A percentile compares a stretch with the other conserved stretches of the same genome.
Conservation (phyloP, 2,797 vertebrate genomes). For the Pipistrellus kuhlii region DNA sequence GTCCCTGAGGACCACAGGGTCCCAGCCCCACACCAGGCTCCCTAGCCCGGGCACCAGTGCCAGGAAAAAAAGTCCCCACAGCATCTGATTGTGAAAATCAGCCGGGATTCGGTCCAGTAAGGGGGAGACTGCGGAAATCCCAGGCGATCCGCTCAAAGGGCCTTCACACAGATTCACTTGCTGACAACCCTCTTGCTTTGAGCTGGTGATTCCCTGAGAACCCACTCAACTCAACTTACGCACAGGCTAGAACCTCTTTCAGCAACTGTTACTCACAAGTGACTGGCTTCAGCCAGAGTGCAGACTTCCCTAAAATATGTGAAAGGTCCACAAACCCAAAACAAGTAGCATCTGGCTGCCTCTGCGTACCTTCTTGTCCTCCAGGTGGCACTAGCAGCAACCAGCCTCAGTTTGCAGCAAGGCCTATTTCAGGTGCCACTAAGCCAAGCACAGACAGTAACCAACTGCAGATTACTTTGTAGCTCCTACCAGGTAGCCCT, state of each 20-base stretch:
- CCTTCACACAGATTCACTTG: neutral
- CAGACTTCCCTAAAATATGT: neutral
- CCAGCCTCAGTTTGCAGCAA: neutral
- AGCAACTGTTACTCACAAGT: neutral
- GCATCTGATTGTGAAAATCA: neutral
- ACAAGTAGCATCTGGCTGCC: neutral
- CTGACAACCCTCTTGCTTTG: neutral
- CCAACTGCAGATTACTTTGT: no score
- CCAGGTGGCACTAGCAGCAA: no score
- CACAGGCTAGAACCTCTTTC: neutral
- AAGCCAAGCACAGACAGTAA: neutral
- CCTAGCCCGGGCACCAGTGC: neutral
- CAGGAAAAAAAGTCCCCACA: neutral
- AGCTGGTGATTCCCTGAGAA: neutral
- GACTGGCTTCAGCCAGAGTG: neutral
- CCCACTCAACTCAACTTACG: neutral
- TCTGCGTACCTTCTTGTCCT: neutral
- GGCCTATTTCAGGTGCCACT: neutral
- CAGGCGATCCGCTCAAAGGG: neutral
- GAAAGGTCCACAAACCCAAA: neutral
- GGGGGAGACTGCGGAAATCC: neutral
- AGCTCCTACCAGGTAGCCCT: no score
- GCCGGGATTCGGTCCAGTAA: neutral
- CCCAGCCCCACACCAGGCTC: neutral
- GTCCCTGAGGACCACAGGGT: neutral